Percentiles rank a stretch among this genome's conserved stretches.
Evolutionary conservation across 2,113 vertebrate species (phyloP).

Genomic region (Tragelaphus imberbis): DNA sequence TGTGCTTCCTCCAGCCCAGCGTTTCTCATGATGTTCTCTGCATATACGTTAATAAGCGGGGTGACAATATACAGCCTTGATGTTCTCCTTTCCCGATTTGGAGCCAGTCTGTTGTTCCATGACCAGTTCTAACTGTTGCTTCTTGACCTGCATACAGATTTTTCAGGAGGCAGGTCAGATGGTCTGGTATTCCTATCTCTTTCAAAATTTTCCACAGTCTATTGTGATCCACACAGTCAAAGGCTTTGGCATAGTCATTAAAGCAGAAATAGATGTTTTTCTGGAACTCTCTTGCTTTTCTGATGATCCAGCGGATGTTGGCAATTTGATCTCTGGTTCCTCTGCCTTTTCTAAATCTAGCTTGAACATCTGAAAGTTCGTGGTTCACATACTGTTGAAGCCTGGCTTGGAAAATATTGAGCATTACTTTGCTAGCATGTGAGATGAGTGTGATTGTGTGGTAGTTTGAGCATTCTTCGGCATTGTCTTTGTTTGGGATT

Average conservation of each 20-base stretch:
- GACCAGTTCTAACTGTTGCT: not conserved
- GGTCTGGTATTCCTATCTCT: not conserved
- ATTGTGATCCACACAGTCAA: not conserved
- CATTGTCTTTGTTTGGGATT: not conserved
- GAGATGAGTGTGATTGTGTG: not conserved
- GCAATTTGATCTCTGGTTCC: not conserved
- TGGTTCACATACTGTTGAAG: not conserved
- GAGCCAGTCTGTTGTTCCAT: not conserved
- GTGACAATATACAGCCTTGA: not conserved
- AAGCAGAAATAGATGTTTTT: not conserved
- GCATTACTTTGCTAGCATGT: not conserved
- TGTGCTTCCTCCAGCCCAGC: not conserved
- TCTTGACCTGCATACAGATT: not conserved
- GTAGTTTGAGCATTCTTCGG: not conserved
- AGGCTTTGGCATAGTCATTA: not conserved
- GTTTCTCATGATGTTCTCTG: not conserved
- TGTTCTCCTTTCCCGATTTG: not conserved
- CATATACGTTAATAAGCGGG: not conserved
- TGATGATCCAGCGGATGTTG: not conserved
- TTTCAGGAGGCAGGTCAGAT: not conserved
- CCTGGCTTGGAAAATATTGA: not conserved
- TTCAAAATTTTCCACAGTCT: not conserved
- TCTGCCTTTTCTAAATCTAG: not conserved
- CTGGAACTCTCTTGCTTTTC: not conserved
- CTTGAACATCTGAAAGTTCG: not conserved